These are phyloP conservation scores for Arbacia lixula DNA, from an alignment of 53 echinoderm and acorn worm species.

Conservation along the genomic window DNA sequence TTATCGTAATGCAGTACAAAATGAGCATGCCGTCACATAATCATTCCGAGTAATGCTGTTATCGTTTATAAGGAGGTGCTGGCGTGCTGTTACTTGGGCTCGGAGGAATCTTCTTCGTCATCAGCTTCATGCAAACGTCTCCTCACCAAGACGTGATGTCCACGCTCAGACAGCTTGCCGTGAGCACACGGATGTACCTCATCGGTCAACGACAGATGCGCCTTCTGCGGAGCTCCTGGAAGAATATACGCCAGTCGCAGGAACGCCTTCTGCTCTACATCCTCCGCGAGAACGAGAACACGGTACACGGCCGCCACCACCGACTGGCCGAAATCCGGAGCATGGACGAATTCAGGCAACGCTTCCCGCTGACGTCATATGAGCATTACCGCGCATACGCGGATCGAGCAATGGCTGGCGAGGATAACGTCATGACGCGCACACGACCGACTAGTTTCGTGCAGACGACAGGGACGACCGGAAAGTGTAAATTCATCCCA, in stretches of 20 bases:
- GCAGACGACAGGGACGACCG: constrained; percentile 76
- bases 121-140: neutral
- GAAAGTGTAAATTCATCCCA: constrained; percentile 65
- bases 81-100: neutral
- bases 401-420: constrained; percentile 63
- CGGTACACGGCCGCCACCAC: constrained; percentile 60
- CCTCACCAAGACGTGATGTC: constrained; percentile 5
- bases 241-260: constrained; percentile 56
- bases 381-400: constrained; percentile 62
- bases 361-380: constrained; percentile 67
- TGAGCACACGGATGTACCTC: neutral
- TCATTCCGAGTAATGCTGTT: too few species aligned
- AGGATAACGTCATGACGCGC: constrained; percentile 65
- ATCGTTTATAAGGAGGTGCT: neutral
- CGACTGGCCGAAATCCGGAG: constrained; percentile 56
- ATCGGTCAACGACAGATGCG: neutral
- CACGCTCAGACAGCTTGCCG: neutral
- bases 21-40: too few species aligned
- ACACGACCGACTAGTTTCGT: constrained; percentile 30
- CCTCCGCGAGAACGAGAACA: constrained; percentile 57
- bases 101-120: neutral
- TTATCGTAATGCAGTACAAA: too few species aligned
- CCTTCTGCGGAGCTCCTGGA: constrained; percentile 20
- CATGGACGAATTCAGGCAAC: constrained; percentile 55
- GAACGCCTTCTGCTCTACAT: constrained; percentile 54